Percentiles rank a stretch among this genome's conserved stretches.
These are phyloP conservation scores for Leucosticte australis DNA, from an alignment of 2,113 vertebrate genomes.

Conservation along the genomic window DNA sequence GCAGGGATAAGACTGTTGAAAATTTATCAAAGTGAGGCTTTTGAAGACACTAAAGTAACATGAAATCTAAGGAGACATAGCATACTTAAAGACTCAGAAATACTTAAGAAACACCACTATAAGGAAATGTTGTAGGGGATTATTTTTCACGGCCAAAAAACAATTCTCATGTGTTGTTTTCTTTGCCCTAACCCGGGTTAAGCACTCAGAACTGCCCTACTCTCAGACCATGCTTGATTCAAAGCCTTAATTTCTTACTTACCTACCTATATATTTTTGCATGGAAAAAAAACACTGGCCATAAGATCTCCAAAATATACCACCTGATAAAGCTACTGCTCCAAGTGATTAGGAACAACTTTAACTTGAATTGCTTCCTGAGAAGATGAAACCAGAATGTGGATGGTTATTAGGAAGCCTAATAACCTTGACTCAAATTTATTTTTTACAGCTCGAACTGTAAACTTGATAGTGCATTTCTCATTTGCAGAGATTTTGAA, in stretches of 20 bases:
- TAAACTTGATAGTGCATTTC: neutral
- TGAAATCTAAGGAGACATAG: neutral
- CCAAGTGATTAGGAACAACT: neutral
- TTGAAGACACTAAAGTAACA: neutral
- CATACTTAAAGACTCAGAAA: neutral
- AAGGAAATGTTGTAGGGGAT: neutral
- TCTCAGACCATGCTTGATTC: neutral
- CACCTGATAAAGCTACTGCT: neutral
- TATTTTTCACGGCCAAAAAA: neutral
- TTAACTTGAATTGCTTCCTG: neutral
- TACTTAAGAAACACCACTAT: neutral
- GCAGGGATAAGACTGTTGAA: neutral
- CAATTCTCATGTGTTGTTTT: neutral
- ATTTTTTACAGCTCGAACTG: neutral
- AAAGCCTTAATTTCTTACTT: neutral
- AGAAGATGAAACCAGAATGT: neutral
- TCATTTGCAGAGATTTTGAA: neutral
- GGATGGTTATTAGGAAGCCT: neutral
- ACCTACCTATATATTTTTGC: neutral
- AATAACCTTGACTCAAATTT: neutral
- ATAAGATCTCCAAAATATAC: neutral
- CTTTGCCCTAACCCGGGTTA: neutral
- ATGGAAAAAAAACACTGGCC: neutral
- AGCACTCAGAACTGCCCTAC: neutral
- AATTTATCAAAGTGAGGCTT: neutral